These are phyloP conservation scores for Euproctis similis DNA, from an alignment of 2,888 invertebrate species.

Conservation along the genomic window DNA sequence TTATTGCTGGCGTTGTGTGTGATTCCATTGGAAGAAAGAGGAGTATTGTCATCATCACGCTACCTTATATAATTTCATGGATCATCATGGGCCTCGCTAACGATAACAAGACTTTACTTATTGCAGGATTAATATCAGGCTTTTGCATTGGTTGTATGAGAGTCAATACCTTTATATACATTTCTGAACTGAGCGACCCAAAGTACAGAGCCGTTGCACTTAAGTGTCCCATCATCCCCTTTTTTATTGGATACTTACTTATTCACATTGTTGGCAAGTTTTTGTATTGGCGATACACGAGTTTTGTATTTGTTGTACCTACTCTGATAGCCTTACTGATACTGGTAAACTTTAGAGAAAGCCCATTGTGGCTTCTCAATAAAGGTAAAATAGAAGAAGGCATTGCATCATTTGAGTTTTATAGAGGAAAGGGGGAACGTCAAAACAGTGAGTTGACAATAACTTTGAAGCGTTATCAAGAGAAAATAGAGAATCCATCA, in stretches of 20 bases:
- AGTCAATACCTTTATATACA: constrained; percentile 35
- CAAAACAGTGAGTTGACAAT: constrained; percentile 33
- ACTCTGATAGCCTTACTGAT: constrained; percentile 25
- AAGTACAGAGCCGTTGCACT: constrained; percentile 36
- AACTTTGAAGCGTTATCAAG: constrained; percentile 28
- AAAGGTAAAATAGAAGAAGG: constrained; percentile 38
- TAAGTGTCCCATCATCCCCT: constrained; percentile 27
- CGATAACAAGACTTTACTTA: constrained; percentile 26
- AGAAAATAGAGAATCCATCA: too few species aligned
- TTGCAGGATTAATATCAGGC: constrained; percentile 39
- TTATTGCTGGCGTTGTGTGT: constrained; percentile 35
- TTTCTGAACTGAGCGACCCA: constrained; percentile 42
- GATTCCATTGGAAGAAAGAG: constrained; percentile 37
- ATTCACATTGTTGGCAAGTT: constrained; percentile 35
- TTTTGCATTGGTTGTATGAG: constrained; percentile 33
- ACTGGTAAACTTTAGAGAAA: constrained; percentile 37
- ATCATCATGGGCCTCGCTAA: constrained; percentile 28
- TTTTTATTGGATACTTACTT: constrained; percentile 30
- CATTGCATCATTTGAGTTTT: constrained; percentile 29
- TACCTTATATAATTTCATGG: constrained; percentile 38
- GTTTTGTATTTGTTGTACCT: constrained; percentile 30
- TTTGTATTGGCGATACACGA: constrained; percentile 31
- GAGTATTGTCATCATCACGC: constrained; percentile 28
- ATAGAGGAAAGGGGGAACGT: constrained; percentile 32
- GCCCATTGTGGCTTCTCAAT: constrained; percentile 43